Percentiles rank a stretch among this genome's conserved stretches.
phyloP scores from a whole-genome alignment of 2,797 vertebrate species.

The Pseudotriccus pelzelni region DNA sequence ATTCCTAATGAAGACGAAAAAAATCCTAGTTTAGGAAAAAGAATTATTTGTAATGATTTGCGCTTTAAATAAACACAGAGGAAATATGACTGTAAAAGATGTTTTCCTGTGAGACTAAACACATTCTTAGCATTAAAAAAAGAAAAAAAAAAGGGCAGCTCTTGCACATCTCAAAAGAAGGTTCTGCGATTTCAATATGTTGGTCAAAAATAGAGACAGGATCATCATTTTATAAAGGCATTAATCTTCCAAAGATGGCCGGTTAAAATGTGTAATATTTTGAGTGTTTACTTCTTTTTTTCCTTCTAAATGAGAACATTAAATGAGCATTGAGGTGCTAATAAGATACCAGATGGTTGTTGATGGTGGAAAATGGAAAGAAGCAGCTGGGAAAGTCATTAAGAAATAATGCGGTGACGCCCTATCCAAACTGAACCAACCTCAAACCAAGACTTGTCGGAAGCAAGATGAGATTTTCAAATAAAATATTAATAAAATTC shows the following conservation, averaged over 20 bases:
- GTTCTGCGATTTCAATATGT: background rate
- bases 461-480: conserved; percentile 76
- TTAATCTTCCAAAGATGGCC: conserved; percentile 23
- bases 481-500: conserved; percentile 88
- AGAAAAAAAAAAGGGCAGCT: background rate
- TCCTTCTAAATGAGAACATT: conserved; percentile 78
- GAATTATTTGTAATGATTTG: background rate
- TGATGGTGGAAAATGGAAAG: conserved; percentile 87
- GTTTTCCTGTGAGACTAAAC: background rate
- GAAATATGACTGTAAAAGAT: background rate
- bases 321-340: conserved; percentile 89
- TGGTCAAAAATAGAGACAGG: background rate
- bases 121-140: background rate
- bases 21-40: background rate
- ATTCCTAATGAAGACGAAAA: background rate
- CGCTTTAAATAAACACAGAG: background rate
- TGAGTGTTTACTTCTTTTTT: conserved; percentile 72
- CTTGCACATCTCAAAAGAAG: background rate
- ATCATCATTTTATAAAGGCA: conserved; percentile 18
- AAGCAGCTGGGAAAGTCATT: conserved; percentile 88
- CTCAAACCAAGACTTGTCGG: conserved; percentile 81
- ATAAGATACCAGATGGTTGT: conserved; percentile 89
- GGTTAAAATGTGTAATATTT: conserved; percentile 59
- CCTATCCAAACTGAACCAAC: conserved; percentile 86
- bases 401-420: conserved; percentile 92